Evolutionary conservation across 2,888 invertebrate genomes (phyloP), one percentile per base, ranked within the genome.

Genomic region (Zonitis immaculata): DNA sequence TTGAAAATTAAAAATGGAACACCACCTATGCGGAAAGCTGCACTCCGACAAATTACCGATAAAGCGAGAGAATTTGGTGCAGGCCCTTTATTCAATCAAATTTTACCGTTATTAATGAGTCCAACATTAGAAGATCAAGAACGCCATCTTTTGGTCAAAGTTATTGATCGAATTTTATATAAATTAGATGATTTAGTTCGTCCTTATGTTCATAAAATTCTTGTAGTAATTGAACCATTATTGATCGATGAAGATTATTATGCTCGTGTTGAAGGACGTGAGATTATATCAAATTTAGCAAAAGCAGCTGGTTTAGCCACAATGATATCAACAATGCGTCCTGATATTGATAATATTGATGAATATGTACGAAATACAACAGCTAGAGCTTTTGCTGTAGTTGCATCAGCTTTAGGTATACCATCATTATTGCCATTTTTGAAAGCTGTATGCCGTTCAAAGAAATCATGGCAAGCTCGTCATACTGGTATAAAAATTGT

Each of bases 291-390:
- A 0, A 99, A 99, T 77, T 80, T 99, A 71, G 98, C 99, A 0
- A 99, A 99, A 79, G 99, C 99, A 1, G 99, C 99, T 3, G 99
- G 99, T 51, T 79, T 99, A 51, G 99, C 99, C 3, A 99, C 99
- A 11, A 99, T 99, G 99, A 99, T 99, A 70, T 98, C 98, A 4
- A 99, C 99, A 0, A 99, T 99, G 99, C 83, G 99, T 73, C 99
- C 99, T 0, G 99, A 99, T 79, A 99, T 99, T 67, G 99, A 99
- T 77, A 99, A 99, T 74, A 97, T 97, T 67, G 98, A 98, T 76
- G 97, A 98, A 78, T 99, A 99, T 72, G 99, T 99, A 32, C 85
- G 99, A 72, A 99, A 99, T 76, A 99, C 99, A 0, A 99, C 99
- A 0, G 99, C 99, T 5, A 84, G 99, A 68, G 99, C 99, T 0